Percentiles rank a stretch among this genome's conserved stretches.
Conservation (phyloP, 2,888 invertebrate genomes). For the Antheraea assamensis region DNA sequence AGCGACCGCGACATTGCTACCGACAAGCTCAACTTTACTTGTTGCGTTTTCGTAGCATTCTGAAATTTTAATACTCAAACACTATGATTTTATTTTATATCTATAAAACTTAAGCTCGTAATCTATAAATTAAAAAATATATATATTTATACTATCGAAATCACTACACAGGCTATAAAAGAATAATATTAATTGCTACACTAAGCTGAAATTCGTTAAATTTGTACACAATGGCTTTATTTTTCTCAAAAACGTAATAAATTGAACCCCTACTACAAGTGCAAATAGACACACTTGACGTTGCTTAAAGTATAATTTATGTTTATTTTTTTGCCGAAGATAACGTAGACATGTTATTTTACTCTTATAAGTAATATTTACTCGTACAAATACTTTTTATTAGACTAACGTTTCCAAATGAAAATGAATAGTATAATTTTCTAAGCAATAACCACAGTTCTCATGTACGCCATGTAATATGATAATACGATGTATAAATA, state of each 20-base stretch:
- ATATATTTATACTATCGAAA: no score
- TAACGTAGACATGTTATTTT: conserved; percentile 21
- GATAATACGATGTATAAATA: conserved; percentile 79
- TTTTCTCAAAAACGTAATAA: background rate
- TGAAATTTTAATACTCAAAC: background rate
- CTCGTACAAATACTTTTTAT: conserved; percentile 42
- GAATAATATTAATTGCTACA: background rate
- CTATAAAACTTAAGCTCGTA: background rate
- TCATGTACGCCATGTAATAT: conserved; percentile 66
- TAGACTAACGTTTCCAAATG: conserved; percentile 62
- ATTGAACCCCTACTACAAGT: background rate
- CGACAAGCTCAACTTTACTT: background rate
- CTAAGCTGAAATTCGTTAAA: background rate
- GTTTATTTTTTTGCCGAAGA: background rate
- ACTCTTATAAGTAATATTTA: conserved; percentile 40
- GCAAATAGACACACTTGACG: background rate
- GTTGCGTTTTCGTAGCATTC: background rate
- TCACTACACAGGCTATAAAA: background rate
- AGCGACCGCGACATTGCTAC: background rate
- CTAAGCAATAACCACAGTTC: conserved; percentile 77
- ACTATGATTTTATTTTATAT: background rate
- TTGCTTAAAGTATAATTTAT: background rate
- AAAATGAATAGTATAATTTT: conserved; percentile 79
- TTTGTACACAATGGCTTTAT: background rate
- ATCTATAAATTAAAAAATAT: background rate